A percentile compares a stretch with the other conserved stretches of the same genome.
Conservation (phyloP, 1,140 invertebrate genomes). For the Procambarus clarkii region DNA sequence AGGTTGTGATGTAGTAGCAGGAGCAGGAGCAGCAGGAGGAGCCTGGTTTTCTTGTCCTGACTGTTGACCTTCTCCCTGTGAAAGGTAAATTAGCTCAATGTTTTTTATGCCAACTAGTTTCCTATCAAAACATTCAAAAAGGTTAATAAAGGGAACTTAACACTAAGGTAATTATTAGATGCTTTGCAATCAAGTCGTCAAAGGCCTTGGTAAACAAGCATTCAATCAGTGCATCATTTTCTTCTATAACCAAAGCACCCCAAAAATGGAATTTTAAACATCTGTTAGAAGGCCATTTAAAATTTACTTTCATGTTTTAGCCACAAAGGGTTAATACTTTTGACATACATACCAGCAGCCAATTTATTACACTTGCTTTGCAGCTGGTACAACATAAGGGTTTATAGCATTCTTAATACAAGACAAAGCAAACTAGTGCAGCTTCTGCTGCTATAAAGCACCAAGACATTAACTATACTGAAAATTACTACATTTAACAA, state of each 20-base stretch:
- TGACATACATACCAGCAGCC: background rate
- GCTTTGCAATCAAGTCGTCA: background rate
- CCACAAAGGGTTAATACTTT: background rate
- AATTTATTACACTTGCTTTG: too few relatives aligned
- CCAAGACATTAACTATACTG: too few relatives aligned
- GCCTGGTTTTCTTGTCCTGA: constrained; percentile 68
- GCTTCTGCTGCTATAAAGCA: too few relatives aligned
- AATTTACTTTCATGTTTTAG: too few relatives aligned
- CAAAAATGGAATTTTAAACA: too few relatives aligned
- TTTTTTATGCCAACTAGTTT: background rate
- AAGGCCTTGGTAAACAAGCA: background rate
- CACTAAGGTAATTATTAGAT: background rate
- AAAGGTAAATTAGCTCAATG: background rate
- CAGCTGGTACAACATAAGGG: too few relatives aligned
- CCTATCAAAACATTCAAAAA: background rate
- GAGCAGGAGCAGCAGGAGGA: constrained; percentile 58
- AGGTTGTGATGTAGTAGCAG: constrained; percentile 58
- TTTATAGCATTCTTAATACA: too few relatives aligned
- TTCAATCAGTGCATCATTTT: background rate
- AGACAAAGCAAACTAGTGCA: too few relatives aligned
- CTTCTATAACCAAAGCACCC: too few relatives aligned
- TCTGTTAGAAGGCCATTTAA: too few relatives aligned
- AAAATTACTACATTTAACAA: too few relatives aligned
- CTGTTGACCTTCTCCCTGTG: constrained; percentile 66
- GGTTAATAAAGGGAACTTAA: background rate